A percentile compares a stretch with the other conserved stretches of the same genome.
These are phyloP conservation scores for Gastrophryne carolinensis DNA, from an alignment of 2,797 vertebrate genomes.

Conservation along the genomic window DNA sequence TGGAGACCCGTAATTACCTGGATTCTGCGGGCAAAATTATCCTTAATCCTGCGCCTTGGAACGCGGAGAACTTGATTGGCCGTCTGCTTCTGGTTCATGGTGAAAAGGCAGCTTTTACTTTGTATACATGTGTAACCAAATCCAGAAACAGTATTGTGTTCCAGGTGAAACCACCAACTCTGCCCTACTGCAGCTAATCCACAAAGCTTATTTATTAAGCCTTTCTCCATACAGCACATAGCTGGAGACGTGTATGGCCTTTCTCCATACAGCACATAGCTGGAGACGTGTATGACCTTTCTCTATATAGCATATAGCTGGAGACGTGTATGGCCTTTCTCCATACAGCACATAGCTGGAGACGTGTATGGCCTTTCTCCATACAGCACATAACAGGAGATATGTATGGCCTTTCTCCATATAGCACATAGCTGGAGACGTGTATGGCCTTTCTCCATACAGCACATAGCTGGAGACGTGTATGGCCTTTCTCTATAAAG, in stretches of 20 bases:
- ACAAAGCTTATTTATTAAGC: not conserved
- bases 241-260: not conserved
- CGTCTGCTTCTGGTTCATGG: not conserved
- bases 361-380: not conserved
- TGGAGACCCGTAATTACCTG: slow-evolving; percentile 2
- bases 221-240: not conserved
- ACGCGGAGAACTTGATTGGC: not conserved
- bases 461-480: not conserved
- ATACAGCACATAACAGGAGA: not conserved
- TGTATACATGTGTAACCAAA: not conserved
- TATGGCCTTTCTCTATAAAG: too few species aligned
- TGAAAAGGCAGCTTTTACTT: not conserved
- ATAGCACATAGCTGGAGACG: not conserved
- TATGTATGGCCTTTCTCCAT: too few species aligned
- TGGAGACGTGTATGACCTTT: not conserved
- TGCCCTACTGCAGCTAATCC: not conserved
- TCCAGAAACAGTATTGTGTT: not conserved
- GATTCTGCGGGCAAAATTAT: slow-evolving; percentile 1
- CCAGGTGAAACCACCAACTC: not conserved
- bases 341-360: not conserved
- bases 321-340: not conserved
- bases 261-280: too few species aligned
- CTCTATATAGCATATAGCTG: too few species aligned
- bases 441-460: too few species aligned
- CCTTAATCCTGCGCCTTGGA: not conserved